Evolutionary conservation across 2,888 invertebrate species (phyloP).

Genomic region (Miltochrista miniata): DNA sequence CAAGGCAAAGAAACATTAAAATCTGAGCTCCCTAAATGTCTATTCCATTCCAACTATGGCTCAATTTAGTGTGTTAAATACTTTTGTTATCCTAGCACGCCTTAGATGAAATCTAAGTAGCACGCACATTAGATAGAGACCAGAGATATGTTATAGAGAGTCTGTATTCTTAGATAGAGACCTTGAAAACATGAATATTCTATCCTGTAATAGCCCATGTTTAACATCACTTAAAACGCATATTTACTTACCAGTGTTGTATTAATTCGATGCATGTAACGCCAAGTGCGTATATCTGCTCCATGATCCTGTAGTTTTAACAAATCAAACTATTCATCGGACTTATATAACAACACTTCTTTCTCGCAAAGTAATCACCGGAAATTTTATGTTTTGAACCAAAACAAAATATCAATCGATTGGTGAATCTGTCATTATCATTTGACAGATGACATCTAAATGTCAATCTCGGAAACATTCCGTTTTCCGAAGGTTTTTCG

Average conservation of each 20-base stretch:
- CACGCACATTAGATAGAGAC: no score
- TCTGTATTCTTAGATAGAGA: no score
- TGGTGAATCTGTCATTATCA: slow-evolving; percentile 3
- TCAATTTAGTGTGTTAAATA: no score
- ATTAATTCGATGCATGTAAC: slow-evolving; percentile 58
- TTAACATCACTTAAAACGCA: no score
- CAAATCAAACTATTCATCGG: background rate
- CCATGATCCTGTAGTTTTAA: slow-evolving; percentile 43
- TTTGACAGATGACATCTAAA: background rate
- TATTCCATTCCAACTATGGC: no score
- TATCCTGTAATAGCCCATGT: no score
- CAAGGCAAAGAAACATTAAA: no score
- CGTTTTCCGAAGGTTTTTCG: background rate
- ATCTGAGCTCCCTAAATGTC: no score
- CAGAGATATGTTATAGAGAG: no score
- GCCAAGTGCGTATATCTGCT: slow-evolving; percentile 66
- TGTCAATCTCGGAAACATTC: background rate
- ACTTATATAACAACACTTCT: slow-evolving; percentile 6
- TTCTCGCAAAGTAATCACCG: background rate
- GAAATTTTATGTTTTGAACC: slow-evolving; percentile 2
- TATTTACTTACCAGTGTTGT: slow-evolving; percentile 56
- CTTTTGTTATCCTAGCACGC: no score
- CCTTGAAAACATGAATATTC: no score
- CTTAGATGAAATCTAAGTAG: no score
- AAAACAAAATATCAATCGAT: slow-evolving; percentile 1